Percentiles rank a stretch among this genome's conserved stretches.
Evolutionary conservation across 2,888 invertebrate species (phyloP).

Genomic region (Heliconius erato): DNA sequence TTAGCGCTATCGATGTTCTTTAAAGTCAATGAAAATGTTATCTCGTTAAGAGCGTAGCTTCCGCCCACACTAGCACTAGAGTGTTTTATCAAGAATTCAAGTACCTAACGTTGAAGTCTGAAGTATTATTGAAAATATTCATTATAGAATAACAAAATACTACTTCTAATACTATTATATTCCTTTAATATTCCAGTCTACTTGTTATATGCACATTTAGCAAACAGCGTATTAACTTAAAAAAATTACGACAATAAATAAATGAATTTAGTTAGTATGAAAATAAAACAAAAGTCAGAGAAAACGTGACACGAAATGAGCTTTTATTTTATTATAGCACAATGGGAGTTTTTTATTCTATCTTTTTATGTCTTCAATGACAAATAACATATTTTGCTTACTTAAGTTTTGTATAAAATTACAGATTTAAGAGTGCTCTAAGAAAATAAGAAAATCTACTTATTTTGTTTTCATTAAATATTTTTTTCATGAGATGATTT

Average conservation of each 20-base stretch:
- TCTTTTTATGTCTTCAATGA: constrained; percentile 38
- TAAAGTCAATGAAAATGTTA: constrained; percentile 20
- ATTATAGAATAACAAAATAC: not conserved
- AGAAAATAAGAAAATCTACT: constrained; percentile 47
- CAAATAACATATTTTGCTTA: constrained; percentile 44
- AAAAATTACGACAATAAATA: no score
- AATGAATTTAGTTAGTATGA: constrained; percentile 5
- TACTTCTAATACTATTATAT: not conserved
- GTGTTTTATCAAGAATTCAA: not conserved
- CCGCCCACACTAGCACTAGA: constrained; percentile 26
- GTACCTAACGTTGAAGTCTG: not conserved
- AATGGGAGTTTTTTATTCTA: constrained; percentile 35
- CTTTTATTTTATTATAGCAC: constrained; percentile 23
- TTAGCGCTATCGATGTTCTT: constrained; percentile 19
- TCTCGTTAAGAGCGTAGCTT: constrained; percentile 16
- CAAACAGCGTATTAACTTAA: not conserved
- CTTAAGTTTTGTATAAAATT: constrained; percentile 29
- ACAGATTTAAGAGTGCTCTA: constrained; percentile 38
- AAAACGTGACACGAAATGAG: constrained; percentile 24
- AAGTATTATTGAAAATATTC: not conserved
- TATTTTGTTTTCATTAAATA: constrained; percentile 34
- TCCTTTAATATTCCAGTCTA: not conserved
- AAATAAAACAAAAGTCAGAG: constrained; percentile 2
- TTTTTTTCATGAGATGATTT: constrained; percentile 19
- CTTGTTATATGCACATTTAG: not conserved